A percentile compares a stretch with the other conserved stretches of the same genome.
Evolutionary conservation across 2,797 vertebrate species (phyloP).

Genomic region (Amblyopsis hoosieri): DNA sequence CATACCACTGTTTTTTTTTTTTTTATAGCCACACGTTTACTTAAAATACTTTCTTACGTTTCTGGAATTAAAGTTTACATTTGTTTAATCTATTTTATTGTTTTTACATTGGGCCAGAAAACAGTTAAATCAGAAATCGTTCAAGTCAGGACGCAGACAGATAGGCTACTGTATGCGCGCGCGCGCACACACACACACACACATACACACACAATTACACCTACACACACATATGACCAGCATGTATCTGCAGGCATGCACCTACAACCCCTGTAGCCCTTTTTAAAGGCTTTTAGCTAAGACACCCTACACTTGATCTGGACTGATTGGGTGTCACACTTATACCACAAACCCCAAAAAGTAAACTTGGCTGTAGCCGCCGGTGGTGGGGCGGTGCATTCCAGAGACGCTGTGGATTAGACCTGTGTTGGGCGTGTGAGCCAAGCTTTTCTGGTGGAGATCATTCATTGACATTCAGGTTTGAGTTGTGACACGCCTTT

Average conservation of each 20-base stretch:
- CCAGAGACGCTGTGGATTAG: slow-evolving; percentile 19
- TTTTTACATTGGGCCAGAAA: not conserved
- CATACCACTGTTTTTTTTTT: too few relatives aligned
- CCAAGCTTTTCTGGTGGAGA: slow-evolving; percentile 3
- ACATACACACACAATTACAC: too few relatives aligned
- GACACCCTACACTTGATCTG: slow-evolving; percentile 77
- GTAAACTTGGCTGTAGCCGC: slow-evolving; percentile 37
- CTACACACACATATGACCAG: slow-evolving; percentile 32
- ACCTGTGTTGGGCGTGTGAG: slow-evolving; percentile 12
- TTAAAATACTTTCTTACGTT: too few relatives aligned
- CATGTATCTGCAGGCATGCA: slow-evolving; percentile 3
- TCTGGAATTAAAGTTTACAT: too few relatives aligned
- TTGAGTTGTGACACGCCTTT: too few relatives aligned
- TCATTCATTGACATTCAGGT: too few relatives aligned
- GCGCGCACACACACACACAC: not conserved
- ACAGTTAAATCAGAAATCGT: not conserved
- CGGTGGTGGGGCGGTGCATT: slow-evolving; percentile 27
- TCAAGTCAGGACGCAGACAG: not conserved
- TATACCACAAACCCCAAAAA: slow-evolving; percentile 33
- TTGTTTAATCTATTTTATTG: too few relatives aligned
- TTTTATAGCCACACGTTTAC: too few relatives aligned
- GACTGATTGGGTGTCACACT: slow-evolving; percentile 61
- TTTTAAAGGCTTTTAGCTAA: slow-evolving; percentile 93
- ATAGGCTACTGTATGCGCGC: too few relatives aligned
- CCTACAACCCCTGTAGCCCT: slow-evolving; percentile 75